Evolutionary conservation across 1,140 invertebrate species (phyloP), one percentile per base, ranked within the genome.

Genomic region (Drosophila santomea): DNA sequence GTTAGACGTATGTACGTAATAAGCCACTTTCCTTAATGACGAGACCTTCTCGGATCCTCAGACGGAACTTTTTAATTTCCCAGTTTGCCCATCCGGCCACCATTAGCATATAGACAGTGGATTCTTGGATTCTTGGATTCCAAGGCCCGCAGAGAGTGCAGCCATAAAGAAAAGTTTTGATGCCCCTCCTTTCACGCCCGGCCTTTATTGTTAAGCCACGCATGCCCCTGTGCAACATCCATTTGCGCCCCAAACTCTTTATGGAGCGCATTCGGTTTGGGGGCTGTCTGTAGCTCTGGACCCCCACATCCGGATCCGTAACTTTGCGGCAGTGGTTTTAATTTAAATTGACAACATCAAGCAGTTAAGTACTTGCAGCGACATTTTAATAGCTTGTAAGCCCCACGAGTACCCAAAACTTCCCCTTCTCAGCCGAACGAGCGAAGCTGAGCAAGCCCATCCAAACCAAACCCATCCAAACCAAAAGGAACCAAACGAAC

Each of bases 81-180:
- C 82, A 75, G 80, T 86, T 81, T 81, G 82, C 82, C 62, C 82
- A 71, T 85, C 95, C 96, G 20, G 96, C 71, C 78, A 93, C 94
- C 80, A 74, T 93, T 63, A 76, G 60, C 74, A 79, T 74, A 48
- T 68, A 66, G 59, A 72, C 56, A 48, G 48, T 47, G 47, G 59
- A 76, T 74, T 25, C 41, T 6, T 8, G 41, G 41, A 44, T 20
- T 45, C 17, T 2, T 17, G 15, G 43, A 44, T 17, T 17, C 12
- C 12, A 20, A 28, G 25, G 56, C 35, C 64, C 35, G 38, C 17
- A 32, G 67, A 72, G 74, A 76, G 55, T 76, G 74, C 74, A 76
- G 74, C 77, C 74, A 68, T 86, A 86, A 86, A 86, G 83, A 86
- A 78, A 72, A 83, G 56, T 78, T 67, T 68, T 61, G 48, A 17